phyloP scores from a whole-genome alignment of 2,797 vertebrate genomes.

The Notolepis coatsorum region DNA sequence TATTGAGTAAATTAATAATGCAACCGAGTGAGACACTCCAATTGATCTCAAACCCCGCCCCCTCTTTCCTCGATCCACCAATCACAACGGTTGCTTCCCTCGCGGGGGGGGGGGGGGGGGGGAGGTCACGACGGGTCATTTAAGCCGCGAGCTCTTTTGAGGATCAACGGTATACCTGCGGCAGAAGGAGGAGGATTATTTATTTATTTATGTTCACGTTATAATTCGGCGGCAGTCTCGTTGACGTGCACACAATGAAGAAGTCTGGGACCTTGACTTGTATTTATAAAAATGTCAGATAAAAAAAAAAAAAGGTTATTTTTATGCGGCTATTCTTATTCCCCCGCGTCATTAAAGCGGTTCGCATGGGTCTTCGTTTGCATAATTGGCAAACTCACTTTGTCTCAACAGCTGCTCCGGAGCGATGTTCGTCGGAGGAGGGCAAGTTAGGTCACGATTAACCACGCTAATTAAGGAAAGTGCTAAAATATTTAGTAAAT shows the following conservation, averaged over 20 bases:
- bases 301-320: not conserved
- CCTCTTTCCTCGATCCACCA: too few relatives aligned
- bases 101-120: too few relatives aligned
- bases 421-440: not conserved
- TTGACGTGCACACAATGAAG: conserved; percentile 25
- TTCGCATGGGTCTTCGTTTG: not conserved
- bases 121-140: conserved; percentile 56
- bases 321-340: not conserved
- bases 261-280: conserved; percentile 26
- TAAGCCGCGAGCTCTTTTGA: conserved; percentile 50
- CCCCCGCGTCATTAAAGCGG: not conserved
- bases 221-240: conserved; percentile 43
- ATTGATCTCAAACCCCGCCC: too few relatives aligned
- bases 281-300: conserved; percentile 16
- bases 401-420: not conserved
- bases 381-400: not conserved
- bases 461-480: conserved; percentile 9
- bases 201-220: conserved; percentile 44
- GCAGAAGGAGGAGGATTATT: conserved; percentile 55
- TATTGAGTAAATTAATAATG: conserved; percentile 71
- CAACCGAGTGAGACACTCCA: conserved; percentile 71
- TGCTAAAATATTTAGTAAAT: conserved; percentile 15
- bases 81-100: too few relatives aligned
- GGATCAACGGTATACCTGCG: conserved; percentile 49
- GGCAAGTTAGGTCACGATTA: conserved; percentile 22